These are phyloP conservation scores for Clarias batrachus DNA, from an alignment of 2,113 vertebrate species.

Conservation along the genomic window DNA sequence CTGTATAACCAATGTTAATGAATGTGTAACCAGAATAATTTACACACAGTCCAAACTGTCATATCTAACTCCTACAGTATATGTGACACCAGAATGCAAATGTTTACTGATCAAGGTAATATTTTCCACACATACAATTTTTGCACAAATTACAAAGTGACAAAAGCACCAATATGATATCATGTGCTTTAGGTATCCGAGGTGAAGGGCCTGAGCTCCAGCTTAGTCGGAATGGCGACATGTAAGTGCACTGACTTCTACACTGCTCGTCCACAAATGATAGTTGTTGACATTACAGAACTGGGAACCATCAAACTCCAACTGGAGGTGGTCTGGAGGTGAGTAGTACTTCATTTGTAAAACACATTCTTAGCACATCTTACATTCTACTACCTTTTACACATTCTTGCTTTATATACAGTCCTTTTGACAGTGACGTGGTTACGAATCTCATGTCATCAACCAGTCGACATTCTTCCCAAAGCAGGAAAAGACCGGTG, in stretches of 20 bases:
- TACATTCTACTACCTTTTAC: background rate
- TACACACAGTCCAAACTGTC: background rate
- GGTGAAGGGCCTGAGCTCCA: slow-evolving; percentile 84
- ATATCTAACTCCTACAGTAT: background rate
- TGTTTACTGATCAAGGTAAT: background rate
- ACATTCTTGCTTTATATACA: slow-evolving; percentile 56
- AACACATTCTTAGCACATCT: background rate
- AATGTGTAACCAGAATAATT: background rate
- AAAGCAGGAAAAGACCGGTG: slow-evolving; percentile 83
- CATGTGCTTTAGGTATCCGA: slow-evolving; percentile 81
- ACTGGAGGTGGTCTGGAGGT: slow-evolving; percentile 94
- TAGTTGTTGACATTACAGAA: slow-evolving; percentile 92
- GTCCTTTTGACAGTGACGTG: slow-evolving; percentile 83
- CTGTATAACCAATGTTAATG: background rate
- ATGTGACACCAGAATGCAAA: background rate
- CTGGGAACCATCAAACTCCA: slow-evolving; percentile 95
- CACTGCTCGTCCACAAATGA: slow-evolving; percentile 80
- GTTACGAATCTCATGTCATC: slow-evolving; percentile 73
- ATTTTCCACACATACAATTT: background rate
- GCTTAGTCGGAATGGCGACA: slow-evolving; percentile 83
- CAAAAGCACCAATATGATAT: background rate
- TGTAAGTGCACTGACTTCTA: slow-evolving; percentile 89
- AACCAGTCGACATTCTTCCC: slow-evolving; percentile 76
- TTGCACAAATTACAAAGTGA: background rate
- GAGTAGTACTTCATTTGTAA: slow-evolving; percentile 58